Percentiles rank a stretch among this genome's conserved stretches.
Evolutionary conservation across 2,113 vertebrate genomes (phyloP).

Genomic region (Stegastes partitus): DNA sequence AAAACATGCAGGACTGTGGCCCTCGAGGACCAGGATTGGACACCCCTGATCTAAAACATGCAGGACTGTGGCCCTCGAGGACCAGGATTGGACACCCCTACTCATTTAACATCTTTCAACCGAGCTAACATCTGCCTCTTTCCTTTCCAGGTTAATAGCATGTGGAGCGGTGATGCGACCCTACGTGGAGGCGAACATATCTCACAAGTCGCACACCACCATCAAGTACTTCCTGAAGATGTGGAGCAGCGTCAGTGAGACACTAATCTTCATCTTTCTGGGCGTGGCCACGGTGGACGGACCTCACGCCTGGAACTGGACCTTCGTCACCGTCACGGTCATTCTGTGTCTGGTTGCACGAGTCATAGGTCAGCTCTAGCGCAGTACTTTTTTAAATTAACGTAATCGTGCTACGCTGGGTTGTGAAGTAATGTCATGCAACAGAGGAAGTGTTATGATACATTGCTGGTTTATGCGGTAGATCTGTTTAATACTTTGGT

Average conservation of each 20-base stretch:
- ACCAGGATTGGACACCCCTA: too few species aligned
- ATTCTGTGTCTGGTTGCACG: slow-evolving; percentile 94
- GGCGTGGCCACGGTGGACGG: slow-evolving; percentile 96
- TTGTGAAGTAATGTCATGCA: background rate
- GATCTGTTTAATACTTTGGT: background rate
- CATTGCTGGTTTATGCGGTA: background rate
- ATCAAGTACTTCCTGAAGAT: slow-evolving; percentile 99
- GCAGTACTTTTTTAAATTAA: background rate
- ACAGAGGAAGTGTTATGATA: background rate
- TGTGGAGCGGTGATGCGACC: slow-evolving; percentile 95
- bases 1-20: too few species aligned
- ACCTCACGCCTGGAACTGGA: slow-evolving; percentile 95
- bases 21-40: too few species aligned
- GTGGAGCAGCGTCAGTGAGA: slow-evolving; percentile 99
- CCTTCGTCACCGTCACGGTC: slow-evolving; percentile 92
- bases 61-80: too few species aligned
- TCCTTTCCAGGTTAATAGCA: slow-evolving; percentile 90
- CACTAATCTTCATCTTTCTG: slow-evolving; percentile 98
- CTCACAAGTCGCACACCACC: slow-evolving; percentile 98
- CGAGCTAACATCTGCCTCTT: background rate
- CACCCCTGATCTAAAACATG: too few species aligned
- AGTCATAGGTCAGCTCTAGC: slow-evolving; percentile 88
- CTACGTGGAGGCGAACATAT: slow-evolving; percentile 98
- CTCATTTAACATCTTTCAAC: background rate
- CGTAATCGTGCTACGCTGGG: background rate